These are phyloP conservation scores for Lordiphosa collinella DNA, from an alignment of 1,140 invertebrate species.

Conservation along the genomic window DNA sequence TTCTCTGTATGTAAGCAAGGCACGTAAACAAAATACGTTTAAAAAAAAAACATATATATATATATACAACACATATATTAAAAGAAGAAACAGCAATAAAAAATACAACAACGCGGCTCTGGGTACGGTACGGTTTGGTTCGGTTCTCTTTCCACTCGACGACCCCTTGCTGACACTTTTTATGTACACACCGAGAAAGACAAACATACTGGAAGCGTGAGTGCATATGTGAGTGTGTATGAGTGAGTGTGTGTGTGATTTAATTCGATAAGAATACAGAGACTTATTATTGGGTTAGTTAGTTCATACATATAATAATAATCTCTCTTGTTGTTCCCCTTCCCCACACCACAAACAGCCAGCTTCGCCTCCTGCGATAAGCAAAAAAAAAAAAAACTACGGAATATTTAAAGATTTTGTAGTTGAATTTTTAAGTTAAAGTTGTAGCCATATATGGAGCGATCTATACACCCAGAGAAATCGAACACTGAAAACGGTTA, in stretches of 20 bases:
- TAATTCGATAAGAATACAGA: constrained; percentile 70
- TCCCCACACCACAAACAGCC: too few relatives aligned
- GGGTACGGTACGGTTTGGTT: not conserved
- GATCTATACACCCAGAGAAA: too few relatives aligned
- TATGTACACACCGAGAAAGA: constrained; percentile 23
- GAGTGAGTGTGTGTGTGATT: constrained; percentile 45
- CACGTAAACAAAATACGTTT: constrained; percentile 36
- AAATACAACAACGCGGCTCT: not conserved
- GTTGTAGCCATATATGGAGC: too few relatives aligned
- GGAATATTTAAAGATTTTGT: too few relatives aligned
- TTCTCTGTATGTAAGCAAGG: constrained; percentile 26
- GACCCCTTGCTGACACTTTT: constrained; percentile 59
- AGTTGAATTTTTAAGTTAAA: too few relatives aligned
- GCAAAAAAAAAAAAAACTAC: too few relatives aligned
- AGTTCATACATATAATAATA: constrained; percentile 60
- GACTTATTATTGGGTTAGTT: constrained; percentile 74
- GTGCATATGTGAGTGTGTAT: constrained; percentile 8
- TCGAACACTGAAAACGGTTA: too few relatives aligned
- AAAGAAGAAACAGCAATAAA: constrained; percentile 4
- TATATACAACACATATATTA: constrained; percentile 28
- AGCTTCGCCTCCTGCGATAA: not conserved
- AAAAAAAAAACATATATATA: constrained; percentile 3
- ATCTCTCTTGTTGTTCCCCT: constrained; percentile 25
- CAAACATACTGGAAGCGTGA: constrained; percentile 17
- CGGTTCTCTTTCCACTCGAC: not conserved